A percentile compares a stretch with the other conserved stretches of the same genome.
Evolutionary conservation across 2,888 invertebrate species (phyloP).

Genomic region (Eurytoma adleriae): DNA sequence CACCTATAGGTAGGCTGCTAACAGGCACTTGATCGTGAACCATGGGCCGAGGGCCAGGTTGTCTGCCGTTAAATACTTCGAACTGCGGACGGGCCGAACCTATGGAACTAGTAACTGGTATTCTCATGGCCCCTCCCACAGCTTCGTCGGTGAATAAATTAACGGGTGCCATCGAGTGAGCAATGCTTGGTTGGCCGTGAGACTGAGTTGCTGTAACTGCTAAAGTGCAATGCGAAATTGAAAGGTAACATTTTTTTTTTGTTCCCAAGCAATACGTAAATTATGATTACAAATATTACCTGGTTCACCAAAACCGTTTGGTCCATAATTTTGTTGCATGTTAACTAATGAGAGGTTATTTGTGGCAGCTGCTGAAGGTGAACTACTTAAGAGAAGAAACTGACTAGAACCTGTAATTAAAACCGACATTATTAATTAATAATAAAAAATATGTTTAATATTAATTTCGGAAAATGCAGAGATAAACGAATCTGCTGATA

Average conservation of each 20-base stretch:
- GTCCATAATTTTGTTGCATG: constrained; percentile 55
- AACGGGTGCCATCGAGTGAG: constrained; percentile 54
- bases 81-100: constrained; percentile 54
- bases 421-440: constrained; percentile 8
- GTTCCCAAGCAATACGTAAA: background rate
- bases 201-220: constrained; percentile 54
- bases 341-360: constrained; percentile 52
- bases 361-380: constrained; percentile 53
- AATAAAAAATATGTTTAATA: background rate
- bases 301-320: constrained; percentile 54
- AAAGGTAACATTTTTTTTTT: background rate
- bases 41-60: constrained; percentile 48
- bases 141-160: constrained; percentile 53
- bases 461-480: too few relatives aligned
- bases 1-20: constrained; percentile 50
- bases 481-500: background rate
- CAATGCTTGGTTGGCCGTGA: constrained; percentile 51
- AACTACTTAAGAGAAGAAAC: constrained; percentile 55
- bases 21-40: constrained; percentile 55
- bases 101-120: constrained; percentile 57
- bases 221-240: background rate
- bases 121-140: constrained; percentile 50
- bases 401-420: constrained; percentile 55
- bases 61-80: constrained; percentile 47
- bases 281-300: constrained; percentile 28